Conservation (phyloP, 2,113 vertebrate species). For the Cacatua alba region DNA sequence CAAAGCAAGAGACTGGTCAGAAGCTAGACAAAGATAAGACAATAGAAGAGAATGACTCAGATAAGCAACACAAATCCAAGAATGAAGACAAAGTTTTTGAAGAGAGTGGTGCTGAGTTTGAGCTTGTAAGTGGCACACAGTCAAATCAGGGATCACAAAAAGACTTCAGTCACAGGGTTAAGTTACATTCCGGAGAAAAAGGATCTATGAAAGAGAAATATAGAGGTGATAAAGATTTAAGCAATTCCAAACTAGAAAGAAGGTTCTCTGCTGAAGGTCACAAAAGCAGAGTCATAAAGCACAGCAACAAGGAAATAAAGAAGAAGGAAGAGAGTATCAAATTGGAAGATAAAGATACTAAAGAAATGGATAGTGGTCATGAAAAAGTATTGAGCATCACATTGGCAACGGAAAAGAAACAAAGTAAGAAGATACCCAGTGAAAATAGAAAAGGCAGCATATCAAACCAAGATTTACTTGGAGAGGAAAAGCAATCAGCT, state of each 20-base stretch:
- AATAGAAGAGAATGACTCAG: constrained; percentile 73
- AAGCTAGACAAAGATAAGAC: constrained; percentile 81
- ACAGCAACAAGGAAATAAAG: constrained; percentile 77
- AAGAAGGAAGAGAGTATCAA: constrained; percentile 82
- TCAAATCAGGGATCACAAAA: constrained; percentile 66
- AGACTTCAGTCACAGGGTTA: constrained; percentile 70
- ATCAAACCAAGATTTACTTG: constrained; percentile 50
- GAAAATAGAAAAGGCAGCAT: constrained; percentile 69
- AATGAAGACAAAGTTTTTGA: constrained; percentile 76
- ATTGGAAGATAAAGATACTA: constrained; percentile 76
- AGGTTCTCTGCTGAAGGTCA: constrained; percentile 76
- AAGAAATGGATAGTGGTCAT: constrained; percentile 59
- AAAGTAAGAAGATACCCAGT: constrained; percentile 47
- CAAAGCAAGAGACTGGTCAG: constrained; percentile 59
- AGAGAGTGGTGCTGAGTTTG: constrained; percentile 57
- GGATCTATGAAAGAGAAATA: constrained; percentile 75
- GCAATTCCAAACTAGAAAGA: constrained; percentile 77
- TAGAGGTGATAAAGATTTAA: constrained; percentile 80
- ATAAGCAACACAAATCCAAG: constrained; percentile 82
- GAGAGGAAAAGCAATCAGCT: constrained; percentile 57
- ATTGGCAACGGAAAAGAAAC: constrained; percentile 62
- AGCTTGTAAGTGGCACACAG: background rate
- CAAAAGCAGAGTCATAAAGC: constrained; percentile 73
- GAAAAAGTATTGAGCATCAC: constrained; percentile 53
- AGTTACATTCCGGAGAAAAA: constrained; percentile 73